These are phyloP conservation scores for Tetragonula carbonaria DNA, from an alignment of 2,888 invertebrate species.

Conservation along the genomic window DNA sequence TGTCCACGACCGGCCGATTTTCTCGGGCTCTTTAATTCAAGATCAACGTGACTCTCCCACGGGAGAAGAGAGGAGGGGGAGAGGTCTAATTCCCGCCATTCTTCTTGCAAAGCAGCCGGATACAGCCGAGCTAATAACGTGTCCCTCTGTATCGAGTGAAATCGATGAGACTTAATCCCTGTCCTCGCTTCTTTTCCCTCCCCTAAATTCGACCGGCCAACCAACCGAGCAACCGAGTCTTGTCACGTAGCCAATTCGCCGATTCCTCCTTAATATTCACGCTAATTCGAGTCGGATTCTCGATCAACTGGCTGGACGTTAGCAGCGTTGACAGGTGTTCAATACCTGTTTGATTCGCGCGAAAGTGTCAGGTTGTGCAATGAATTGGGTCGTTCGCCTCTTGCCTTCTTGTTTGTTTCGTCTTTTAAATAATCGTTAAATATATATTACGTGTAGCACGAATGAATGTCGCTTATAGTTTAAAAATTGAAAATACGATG, in stretches of 20 bases:
- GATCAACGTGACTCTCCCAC: slow-evolving; percentile 1
- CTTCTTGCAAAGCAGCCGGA: slow-evolving; percentile 20
- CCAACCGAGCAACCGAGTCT: slow-evolving; percentile 38
- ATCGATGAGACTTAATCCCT: slow-evolving; percentile 61
- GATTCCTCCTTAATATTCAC: slow-evolving; percentile 49
- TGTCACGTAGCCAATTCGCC: slow-evolving; percentile 62
- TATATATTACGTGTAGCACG: too few relatives aligned
- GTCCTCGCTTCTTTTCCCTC: slow-evolving; percentile 37
- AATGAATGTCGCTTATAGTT: too few relatives aligned
- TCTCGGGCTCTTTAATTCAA: slow-evolving; percentile 32
- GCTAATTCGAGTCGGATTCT: slow-evolving; percentile 24
- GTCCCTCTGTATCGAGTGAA: slow-evolving; percentile 52
- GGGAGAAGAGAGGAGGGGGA: too few relatives aligned
- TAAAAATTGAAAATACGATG: too few relatives aligned
- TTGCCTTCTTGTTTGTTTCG: too few relatives aligned
- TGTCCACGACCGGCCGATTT: not conserved
- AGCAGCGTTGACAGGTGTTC: not conserved
- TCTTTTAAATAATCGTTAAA: too few relatives aligned
- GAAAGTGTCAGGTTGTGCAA: not conserved
- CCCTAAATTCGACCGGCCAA: not conserved
- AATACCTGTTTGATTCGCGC: not conserved
- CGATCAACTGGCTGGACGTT: slow-evolving; percentile 10
- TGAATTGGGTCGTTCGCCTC: too few relatives aligned
- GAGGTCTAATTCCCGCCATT: slow-evolving; percentile 32
- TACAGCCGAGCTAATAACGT: slow-evolving; percentile 40